Percentiles rank a stretch among this genome's conserved stretches.
These are phyloP conservation scores for Popillia japonica DNA, from an alignment of 1,140 invertebrate genomes.

Conservation along the genomic window DNA sequence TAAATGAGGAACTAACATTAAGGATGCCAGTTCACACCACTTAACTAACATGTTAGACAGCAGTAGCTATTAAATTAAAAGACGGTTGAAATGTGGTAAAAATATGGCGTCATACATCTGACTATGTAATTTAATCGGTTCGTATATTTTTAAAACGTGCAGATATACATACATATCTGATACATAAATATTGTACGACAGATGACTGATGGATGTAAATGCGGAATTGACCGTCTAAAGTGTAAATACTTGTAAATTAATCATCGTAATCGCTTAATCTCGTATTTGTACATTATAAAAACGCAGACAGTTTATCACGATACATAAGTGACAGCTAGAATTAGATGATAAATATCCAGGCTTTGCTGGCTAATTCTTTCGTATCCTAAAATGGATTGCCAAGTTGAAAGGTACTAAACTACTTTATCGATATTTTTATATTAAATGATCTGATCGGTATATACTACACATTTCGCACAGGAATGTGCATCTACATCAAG, in stretches of 20 bases:
- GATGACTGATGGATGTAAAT: constrained; percentile 3
- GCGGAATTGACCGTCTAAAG: constrained; percentile 14
- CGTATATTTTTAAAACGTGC: neutral
- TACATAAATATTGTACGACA: neutral
- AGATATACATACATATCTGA: neutral
- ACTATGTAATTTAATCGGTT: neutral
- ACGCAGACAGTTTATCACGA: constrained; percentile 10
- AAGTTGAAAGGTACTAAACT: constrained; percentile 4
- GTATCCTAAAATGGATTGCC: constrained; percentile 10
- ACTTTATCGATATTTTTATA: constrained; percentile 1
- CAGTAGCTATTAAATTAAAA: neutral
- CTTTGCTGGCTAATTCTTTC: neutral
- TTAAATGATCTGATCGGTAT: neutral
- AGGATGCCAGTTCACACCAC: neutral
- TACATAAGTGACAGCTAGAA: constrained; percentile 18
- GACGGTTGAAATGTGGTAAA: neutral
- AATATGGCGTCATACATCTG: neutral
- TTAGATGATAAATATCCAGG: constrained; percentile 11
- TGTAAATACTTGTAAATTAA: constrained; percentile 19
- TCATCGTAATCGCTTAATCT: constrained; percentile 18
- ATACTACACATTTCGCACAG: neutral
- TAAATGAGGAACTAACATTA: neutral
- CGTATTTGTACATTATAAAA: constrained; percentile 19
- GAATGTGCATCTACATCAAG: neutral
- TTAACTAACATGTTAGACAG: neutral